Conservation (phyloP, 2,797 vertebrate genomes). For the Lacerta bilineata region DNA sequence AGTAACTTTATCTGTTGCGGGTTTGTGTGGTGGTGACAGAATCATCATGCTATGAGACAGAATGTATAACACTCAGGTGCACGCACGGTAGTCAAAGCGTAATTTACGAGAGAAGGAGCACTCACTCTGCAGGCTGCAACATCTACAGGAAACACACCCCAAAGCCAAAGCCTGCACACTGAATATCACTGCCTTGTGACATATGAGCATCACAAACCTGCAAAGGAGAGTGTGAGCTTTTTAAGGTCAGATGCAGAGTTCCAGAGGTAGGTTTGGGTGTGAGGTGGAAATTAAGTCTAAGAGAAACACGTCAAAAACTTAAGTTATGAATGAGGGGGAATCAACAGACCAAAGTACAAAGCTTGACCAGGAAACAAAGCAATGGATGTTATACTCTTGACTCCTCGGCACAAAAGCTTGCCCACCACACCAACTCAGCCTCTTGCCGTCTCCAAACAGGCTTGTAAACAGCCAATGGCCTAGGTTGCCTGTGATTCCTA, state of each 20-base stretch:
- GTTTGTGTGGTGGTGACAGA: background rate
- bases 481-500: background rate
- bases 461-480: background rate
- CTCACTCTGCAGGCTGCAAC: background rate
- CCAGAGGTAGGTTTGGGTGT: background rate
- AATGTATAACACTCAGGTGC: background rate
- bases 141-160: background rate
- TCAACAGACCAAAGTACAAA: background rate
- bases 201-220: background rate
- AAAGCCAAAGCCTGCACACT: background rate
- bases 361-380: background rate
- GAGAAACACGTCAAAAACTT: background rate
- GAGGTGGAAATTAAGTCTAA: background rate
- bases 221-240: background rate
- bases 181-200: background rate
- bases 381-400: background rate
- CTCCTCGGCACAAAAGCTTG: background rate
- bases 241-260: background rate
- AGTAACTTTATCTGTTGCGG: background rate
- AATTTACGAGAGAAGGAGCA: background rate
- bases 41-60: background rate
- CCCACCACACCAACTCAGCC: background rate
- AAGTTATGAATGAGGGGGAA: background rate
- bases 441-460: background rate
- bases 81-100: background rate